Evolutionary conservation across 2,113 vertebrate genomes (phyloP).

Genomic region (Rhizomys pruinosus): DNA sequence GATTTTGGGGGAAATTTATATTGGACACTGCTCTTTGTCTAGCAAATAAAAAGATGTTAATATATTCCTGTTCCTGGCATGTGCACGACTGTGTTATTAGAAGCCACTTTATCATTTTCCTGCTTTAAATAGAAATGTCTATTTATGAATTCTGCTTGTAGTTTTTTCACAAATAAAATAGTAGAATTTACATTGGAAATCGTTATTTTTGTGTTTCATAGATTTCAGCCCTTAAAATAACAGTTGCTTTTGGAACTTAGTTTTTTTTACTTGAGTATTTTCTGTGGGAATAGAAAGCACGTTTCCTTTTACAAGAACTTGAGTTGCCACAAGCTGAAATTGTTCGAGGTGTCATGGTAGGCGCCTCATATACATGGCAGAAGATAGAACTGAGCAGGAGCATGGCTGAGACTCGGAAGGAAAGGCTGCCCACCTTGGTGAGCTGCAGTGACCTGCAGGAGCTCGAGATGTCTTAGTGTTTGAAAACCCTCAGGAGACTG

Average conservation of each 20-base stretch:
- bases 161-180: slow-evolving; percentile 99
- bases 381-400: background rate
- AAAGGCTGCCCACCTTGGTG: background rate
- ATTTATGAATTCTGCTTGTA: slow-evolving; percentile 99
- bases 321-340: background rate
- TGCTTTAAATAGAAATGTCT: slow-evolving; percentile 99
- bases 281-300: background rate
- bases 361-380: background rate
- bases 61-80: slow-evolving; percentile 99
- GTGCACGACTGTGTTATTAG: slow-evolving; percentile 99
- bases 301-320: background rate
- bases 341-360: background rate
- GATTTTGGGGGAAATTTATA: slow-evolving; percentile 95
- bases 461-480: background rate
- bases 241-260: background rate
- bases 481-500: background rate
- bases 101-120: slow-evolving; percentile 97
- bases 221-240: slow-evolving; percentile 66
- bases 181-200: slow-evolving; percentile 92
- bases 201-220: slow-evolving; percentile 84
- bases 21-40: slow-evolving; percentile 97
- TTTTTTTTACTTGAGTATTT: background rate
- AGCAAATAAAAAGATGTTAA: slow-evolving; percentile 98
- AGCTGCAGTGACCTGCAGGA: background rate
- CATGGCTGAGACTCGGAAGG: background rate